Percentiles rank a stretch among this genome's conserved stretches.
These are phyloP conservation scores for Archips xylosteana DNA, from an alignment of 2,888 invertebrate species.

Conservation along the genomic window DNA sequence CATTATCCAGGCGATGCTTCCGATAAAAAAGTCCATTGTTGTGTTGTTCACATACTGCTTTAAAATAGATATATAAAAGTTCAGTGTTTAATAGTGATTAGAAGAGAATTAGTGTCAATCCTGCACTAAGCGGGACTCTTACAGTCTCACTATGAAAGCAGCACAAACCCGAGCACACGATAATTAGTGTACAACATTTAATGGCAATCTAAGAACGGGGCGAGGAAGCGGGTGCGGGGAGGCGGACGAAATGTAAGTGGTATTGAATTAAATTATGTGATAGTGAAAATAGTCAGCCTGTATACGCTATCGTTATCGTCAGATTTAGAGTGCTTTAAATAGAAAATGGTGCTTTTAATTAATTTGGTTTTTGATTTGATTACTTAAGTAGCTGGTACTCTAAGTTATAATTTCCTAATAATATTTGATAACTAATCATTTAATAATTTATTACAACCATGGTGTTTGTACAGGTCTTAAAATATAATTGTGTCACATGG, in stretches of 20 bases:
- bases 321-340: too few relatives aligned
- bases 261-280: not conserved
- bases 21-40: not conserved
- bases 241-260: not conserved
- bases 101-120: constrained; percentile 18
- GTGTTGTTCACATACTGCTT: not conserved
- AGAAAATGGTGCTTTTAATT: too few relatives aligned
- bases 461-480: too few relatives aligned
- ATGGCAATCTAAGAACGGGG: constrained; percentile 62
- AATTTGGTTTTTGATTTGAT: too few relatives aligned
- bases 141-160: not conserved
- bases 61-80: not conserved
- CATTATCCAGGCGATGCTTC: not conserved
- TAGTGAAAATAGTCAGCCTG: not conserved
- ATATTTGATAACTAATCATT: too few relatives aligned
- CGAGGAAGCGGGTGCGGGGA: not conserved
- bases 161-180: constrained; percentile 41
- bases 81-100: constrained; percentile 26
- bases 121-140: constrained; percentile 9
- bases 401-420: too few relatives aligned
- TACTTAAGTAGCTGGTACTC: too few relatives aligned
- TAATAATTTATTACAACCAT: too few relatives aligned
- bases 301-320: not conserved
- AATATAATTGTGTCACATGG: too few relatives aligned
- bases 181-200: constrained; percentile 71